These are phyloP conservation scores for Lichenostomus cassidix DNA, from an alignment of 2,113 vertebrate species.

Conservation along the genomic window DNA sequence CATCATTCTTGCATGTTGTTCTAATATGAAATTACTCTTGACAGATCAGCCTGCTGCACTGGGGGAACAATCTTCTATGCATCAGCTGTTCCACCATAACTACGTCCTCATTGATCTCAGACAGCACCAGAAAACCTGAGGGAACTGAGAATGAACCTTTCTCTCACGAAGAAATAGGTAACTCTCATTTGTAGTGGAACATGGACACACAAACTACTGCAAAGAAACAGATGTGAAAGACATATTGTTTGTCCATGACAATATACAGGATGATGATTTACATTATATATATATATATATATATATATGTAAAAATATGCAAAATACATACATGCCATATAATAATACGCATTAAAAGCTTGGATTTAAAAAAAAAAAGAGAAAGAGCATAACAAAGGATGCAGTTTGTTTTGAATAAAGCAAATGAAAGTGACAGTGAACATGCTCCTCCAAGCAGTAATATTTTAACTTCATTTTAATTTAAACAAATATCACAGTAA, in stretches of 20 bases:
- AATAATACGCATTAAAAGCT: background rate
- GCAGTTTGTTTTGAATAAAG: background rate
- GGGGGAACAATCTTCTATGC: background rate
- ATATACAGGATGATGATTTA: background rate
- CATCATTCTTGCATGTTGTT: background rate
- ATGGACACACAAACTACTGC: background rate
- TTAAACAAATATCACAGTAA: background rate
- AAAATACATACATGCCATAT: background rate
- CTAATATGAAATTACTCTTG: background rate
- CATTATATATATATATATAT: background rate
- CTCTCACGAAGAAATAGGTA: background rate
- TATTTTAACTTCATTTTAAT: background rate
- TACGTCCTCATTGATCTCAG: background rate
- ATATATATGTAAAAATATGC: background rate
- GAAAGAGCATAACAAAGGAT: background rate
- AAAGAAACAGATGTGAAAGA: background rate
- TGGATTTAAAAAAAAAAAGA: background rate
- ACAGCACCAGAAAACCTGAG: background rate
- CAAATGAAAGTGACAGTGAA: background rate
- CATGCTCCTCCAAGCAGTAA: background rate
- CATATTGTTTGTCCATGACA: background rate
- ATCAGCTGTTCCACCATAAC: background rate
- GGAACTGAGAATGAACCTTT: background rate
- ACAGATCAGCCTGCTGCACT: background rate
- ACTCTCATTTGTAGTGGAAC: background rate